Percentiles rank a stretch among this genome's conserved stretches.
Evolutionary conservation across 2,113 vertebrate species (phyloP).

Genomic region (Phocoena phocoena): DNA sequence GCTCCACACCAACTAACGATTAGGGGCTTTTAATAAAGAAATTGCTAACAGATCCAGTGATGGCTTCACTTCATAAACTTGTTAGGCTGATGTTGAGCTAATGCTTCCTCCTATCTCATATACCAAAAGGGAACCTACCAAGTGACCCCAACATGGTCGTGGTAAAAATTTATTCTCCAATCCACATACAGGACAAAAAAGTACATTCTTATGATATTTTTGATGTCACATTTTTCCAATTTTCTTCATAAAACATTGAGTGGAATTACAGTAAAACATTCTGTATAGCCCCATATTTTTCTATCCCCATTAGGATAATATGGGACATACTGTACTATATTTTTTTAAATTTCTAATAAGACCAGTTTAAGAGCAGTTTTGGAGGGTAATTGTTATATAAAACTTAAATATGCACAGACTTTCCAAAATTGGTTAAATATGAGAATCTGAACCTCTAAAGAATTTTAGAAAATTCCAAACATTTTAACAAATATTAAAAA

Average conservation of each 20-base stretch:
- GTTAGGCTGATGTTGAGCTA: not conserved
- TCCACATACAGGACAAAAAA: not conserved
- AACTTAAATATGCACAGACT: conserved; percentile 1
- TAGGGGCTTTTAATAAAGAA: not conserved
- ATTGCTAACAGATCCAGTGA: not conserved
- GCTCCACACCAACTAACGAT: not conserved
- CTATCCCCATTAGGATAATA: not conserved
- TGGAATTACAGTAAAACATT: not conserved
- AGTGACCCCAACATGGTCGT: not conserved
- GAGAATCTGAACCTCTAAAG: not conserved
- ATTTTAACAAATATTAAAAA: not conserved
- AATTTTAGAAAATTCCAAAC: not conserved
- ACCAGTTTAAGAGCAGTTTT: not conserved
- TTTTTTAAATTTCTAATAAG: not conserved
- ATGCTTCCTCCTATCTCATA: not conserved
- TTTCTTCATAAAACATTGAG: not conserved
- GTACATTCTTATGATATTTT: not conserved
- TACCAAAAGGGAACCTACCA: not conserved
- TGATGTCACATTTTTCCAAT: not conserved
- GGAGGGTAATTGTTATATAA: not conserved
- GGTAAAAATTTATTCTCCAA: not conserved
- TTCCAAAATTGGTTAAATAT: not conserved
- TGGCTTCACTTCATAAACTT: not conserved
- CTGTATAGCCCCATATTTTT: not conserved
- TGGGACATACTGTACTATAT: not conserved